Evolutionary conservation across 2,888 invertebrate genomes (phyloP), one percentile per base, ranked within the genome.

Genomic region (Epirrita christyi): DNA sequence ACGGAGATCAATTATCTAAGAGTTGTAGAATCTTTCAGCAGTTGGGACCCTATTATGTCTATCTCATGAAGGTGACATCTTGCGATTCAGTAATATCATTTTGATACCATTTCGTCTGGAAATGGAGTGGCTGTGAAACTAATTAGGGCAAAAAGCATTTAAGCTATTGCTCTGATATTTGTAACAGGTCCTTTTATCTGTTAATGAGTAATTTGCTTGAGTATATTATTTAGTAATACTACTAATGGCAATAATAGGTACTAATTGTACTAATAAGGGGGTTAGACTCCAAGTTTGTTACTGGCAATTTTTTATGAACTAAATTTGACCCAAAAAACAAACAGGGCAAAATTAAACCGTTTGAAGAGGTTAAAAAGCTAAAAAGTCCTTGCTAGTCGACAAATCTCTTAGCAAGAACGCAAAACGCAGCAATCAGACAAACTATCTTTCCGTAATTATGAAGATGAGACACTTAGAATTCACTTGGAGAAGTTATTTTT

Each of bases 401-500:
- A 43, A 52, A 9, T 27, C n/a, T 6, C 1, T 41, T 41, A 21
- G 52, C 38, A 63, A 55, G 44, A 49, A 41, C 44, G 52, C 38
- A 63, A 55, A 47, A 49, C 41, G 47, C 38, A 54, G 53, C 48
- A 47, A 55, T 61, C 52, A 61, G 38, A 40, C 14, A 9, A 41
- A 59, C 65, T 63, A 61, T 66, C 55, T 50, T 52, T 46, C 40
- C 37, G 59, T 57, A 55, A 63, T 64, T 57, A 57, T 55, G 51
- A 53, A 60, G 60, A 64, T 63, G 61, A 56, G 61, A 63, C 64
- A 63, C 66, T 67, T 58, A 59, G 57, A 55, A 56, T 61, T 65
- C 61, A 63, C 57, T 62, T 66, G 59, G n/a, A 59, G 59, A 61
- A 61, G 54, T 55, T 51, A 61, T 63, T 68, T 70, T 68, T 68